Base-by-base conservation (phyloP, 2,888 invertebrate genomes). In the Agapostemon virescens region DNA sequence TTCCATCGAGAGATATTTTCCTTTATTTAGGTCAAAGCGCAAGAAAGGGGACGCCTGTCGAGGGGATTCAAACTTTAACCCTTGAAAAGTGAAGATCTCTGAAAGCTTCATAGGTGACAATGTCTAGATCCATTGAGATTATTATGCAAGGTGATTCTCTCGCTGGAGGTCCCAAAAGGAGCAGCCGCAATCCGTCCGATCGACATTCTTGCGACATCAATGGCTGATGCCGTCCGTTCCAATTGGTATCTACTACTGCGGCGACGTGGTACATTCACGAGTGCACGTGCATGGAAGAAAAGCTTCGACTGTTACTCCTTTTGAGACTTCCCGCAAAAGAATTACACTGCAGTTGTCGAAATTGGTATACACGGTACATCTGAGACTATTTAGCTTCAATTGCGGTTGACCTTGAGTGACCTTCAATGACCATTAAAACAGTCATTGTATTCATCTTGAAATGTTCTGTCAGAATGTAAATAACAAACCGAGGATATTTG, bases 111-210 rank as follows among this genome's bases (percentile, higher is more conserved):
- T 2, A 26, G 23, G 26, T 26, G 26, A 55, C 55, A 55, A 55
- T 26, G 26, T 6, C 55, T 55, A 55, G 23, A 55, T 55, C 55
- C 55, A 55, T 55, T 55, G 23, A 55, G 26, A 55, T 55, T 55
- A 55, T 26, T 49, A 30, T 20, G 11, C 30, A 42, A 42, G 30
- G 45, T 30, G 20, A 55, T 55, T 26, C 6, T 55, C 55, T 55
- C 4, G 26, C 15, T 15, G 26, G 13, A 23, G 15, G 55, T 55
- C 55, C 26, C 55, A 26, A 26, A 55, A 26, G 55, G 55, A 26
- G 26, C 15, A 55, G 15, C 55, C 55, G 26, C 26, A 23, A 55
- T 55, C 55, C 55, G 26, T 15, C 15, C 26, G 55, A 55, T 55
- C 55, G 55, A 55, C 55, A 55, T 55, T 55, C 26, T 26, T 15